Evolutionary conservation across 30 jellyfish, hydroid and myxozoan species (phyloP), one percentile per base, ranked within the genome.

Genomic region (Rhopilema esculentum): DNA sequence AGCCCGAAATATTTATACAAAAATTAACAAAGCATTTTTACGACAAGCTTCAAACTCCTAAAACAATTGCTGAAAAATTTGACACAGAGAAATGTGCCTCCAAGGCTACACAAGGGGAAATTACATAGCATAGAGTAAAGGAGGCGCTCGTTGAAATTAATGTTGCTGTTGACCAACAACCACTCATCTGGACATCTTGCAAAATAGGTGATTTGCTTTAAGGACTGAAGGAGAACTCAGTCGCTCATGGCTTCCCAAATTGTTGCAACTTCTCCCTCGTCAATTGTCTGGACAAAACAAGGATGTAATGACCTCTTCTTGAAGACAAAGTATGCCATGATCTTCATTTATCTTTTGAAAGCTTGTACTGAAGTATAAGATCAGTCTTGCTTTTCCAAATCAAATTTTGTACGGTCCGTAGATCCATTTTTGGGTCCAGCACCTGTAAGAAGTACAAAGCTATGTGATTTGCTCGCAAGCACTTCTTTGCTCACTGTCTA

Each of bases 331-430:
- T 22, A 18, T 15, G 64, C 23, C 24, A 8, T 50, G n/a, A 24
- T 31, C 90, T 61, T 33, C 81, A 65, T 32, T 73, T 85, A 71
- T 73, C 92, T 72, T 93, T 93, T 15, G 78, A 85, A 24, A 93
- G 48, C 40, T 83, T 82, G 71, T 72, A 93, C 29, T 88, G 90
- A 0, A 93, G 88, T 4, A 86, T 80, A 31, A 93, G 77, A 75
- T 93, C 98, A 62, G 96, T 81, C 48, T 87, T 79, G 77, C 89
- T 74, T 77, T 82, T 93, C 98, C 98, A 93, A 57, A 93, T 88
- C 77, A 85, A 72, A 53, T 84, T 66, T 25, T 96, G 93, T 50
- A 93, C 95, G 16, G 98, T 93, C 72, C 98, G 86, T 19, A 93
- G 88, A 66, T 87, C 96, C 98, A 93, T 93, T 72, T 83, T 82